These are phyloP conservation scores for Cataglyphis rosenhaueri DNA, from an alignment of 2,888 invertebrate species.

Conservation along the genomic window DNA sequence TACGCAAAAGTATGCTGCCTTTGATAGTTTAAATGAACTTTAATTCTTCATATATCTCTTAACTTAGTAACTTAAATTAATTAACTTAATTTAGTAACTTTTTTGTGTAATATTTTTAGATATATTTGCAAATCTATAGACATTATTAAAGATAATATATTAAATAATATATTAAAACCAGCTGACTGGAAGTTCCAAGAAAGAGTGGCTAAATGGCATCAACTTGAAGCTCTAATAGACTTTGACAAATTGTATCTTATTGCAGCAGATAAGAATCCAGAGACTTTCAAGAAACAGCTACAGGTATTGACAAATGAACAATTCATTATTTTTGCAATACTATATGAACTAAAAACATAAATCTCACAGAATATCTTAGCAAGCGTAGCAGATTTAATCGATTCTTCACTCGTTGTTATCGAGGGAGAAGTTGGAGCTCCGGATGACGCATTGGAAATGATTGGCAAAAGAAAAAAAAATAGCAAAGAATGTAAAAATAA, in stretches of 20 bases:
- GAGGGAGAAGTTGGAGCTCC: slow-evolving; percentile 90
- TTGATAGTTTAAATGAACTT: not conserved
- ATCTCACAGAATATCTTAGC: slow-evolving; percentile 88
- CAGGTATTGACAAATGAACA: slow-evolving; percentile 86
- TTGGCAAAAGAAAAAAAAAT: slow-evolving; percentile 88
- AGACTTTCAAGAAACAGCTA: slow-evolving; percentile 89
- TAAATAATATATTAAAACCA: slow-evolving; percentile 88
- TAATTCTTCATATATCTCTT: not conserved
- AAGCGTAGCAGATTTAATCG: slow-evolving; percentile 87
- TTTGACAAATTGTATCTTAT: slow-evolving; percentile 92
- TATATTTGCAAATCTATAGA: slow-evolving; percentile 90
- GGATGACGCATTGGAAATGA: slow-evolving; percentile 88
- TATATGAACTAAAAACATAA: slow-evolving; percentile 2
- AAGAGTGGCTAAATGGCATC: slow-evolving; percentile 91
- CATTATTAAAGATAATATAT: slow-evolving; percentile 85
- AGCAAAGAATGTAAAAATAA: slow-evolving; percentile 85
- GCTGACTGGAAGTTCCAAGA: slow-evolving; percentile 92
- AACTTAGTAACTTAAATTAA: not conserved
- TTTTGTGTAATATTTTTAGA: slow-evolving; percentile 77
- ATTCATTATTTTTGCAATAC: not conserved
- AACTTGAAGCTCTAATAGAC: slow-evolving; percentile 91
- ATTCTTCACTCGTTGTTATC: slow-evolving; percentile 90
- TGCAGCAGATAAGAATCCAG: slow-evolving; percentile 87
- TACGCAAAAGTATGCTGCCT: slow-evolving; percentile 85
- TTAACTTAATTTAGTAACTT: not conserved